These are phyloP conservation scores for Boulengeromyrus knoepffleri DNA, from an alignment of 2,113 vertebrate genomes.

Conservation along the genomic window DNA sequence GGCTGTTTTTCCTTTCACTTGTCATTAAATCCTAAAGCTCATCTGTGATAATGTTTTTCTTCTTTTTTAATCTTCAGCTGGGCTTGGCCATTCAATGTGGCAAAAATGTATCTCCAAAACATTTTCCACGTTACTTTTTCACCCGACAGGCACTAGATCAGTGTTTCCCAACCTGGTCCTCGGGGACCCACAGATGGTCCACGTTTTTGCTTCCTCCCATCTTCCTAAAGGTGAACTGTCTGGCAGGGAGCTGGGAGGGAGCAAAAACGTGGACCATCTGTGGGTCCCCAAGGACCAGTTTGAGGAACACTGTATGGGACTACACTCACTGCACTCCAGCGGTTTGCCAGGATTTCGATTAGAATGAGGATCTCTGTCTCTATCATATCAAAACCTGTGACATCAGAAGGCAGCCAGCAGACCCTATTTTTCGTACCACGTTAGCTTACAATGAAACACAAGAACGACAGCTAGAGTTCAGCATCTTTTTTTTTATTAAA, in stretches of 20 bases:
- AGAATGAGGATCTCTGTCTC: neutral
- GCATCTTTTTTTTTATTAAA: conserved; percentile 69
- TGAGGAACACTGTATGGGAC: neutral
- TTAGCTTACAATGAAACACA: neutral
- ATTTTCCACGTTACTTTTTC: neutral
- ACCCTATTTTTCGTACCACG: neutral
- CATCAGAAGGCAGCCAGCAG: neutral
- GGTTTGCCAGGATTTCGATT: neutral
- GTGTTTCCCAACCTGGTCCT: neutral
- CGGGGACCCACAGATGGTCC: neutral
- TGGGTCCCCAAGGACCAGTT: neutral
- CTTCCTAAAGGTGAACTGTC: neutral
- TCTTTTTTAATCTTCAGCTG: neutral
- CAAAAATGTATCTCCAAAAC: neutral
- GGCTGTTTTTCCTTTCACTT: neutral
- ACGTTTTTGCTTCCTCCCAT: neutral
- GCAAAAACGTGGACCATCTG: neutral
- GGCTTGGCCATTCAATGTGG: neutral
- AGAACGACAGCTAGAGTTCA: conserved; percentile 33
- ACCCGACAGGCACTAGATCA: neutral
- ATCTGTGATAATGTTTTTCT: neutral
- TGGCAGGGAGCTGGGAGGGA: neutral
- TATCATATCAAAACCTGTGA: neutral
- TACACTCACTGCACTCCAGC: neutral
- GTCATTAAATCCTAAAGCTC: neutral